These are phyloP conservation scores for Merodon equestris DNA, from an alignment of 2,888 invertebrate genomes.

Conservation along the genomic window DNA sequence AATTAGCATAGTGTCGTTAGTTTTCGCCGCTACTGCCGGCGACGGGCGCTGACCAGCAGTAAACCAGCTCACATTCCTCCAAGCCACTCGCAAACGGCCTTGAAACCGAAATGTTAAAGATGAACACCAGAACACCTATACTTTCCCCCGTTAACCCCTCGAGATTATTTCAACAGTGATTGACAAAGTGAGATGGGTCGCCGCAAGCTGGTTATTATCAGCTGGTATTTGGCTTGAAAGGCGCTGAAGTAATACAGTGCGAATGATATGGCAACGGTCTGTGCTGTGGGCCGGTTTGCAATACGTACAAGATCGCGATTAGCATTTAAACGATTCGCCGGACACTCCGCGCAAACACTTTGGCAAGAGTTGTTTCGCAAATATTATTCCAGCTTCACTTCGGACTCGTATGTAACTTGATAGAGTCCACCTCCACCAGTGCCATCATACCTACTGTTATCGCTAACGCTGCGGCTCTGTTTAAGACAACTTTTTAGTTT, in stretches of 20 bases:
- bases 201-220: constrained; percentile 36
- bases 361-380: constrained; percentile 60
- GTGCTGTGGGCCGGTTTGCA: constrained; percentile 52
- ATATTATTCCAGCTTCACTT: constrained; percentile 36
- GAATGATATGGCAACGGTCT: constrained; percentile 33
- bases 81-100: constrained; percentile 55
- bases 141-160: not conserved
- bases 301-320: constrained; percentile 38
- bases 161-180: not conserved
- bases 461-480: not conserved
- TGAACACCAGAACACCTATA: constrained; percentile 21
- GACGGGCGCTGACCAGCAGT: constrained; percentile 6
- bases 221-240: constrained; percentile 46
- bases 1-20: constrained; percentile 48
- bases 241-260: constrained; percentile 12
- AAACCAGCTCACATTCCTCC: constrained; percentile 34
- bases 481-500: not conserved
- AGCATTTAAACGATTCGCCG: constrained; percentile 53
- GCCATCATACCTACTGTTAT: not conserved
- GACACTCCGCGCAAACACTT: constrained; percentile 27
- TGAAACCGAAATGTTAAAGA: constrained; percentile 62
- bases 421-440: constrained; percentile 32
- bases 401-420: constrained; percentile 23
- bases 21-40: constrained; percentile 3
- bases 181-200: not conserved